Evolutionary conservation across 2,888 invertebrate species (phyloP), one percentile per base, ranked within the genome.

Genomic region (Eupithecia subfuscata): DNA sequence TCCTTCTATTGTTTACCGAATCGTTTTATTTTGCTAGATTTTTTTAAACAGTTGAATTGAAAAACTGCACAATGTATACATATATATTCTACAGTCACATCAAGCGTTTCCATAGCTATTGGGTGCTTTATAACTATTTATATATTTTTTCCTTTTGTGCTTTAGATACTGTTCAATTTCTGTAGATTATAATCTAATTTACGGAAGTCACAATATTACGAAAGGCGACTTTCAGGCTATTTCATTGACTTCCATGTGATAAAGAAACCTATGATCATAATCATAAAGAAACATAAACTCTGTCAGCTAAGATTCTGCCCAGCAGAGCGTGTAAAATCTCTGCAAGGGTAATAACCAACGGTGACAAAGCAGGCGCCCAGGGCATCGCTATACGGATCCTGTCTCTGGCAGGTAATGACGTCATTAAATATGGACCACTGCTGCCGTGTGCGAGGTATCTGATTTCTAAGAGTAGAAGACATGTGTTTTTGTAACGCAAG

Each of bases 361-460:
- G 80, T 84, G 86, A 86, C 85, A 87, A 85, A 87, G 84, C 80
- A 81, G 73, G 75, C 76, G 86, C 89, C 85, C 77, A 80, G 82
- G 86, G 89, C 88, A 78, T 77, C 73, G 22, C 52, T 22, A 22
- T 86, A 85, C 84, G 89, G 82, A 86, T 88, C 87, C 88, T 88
- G 88, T 89, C 88, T 89, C 89, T 88, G 87, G 86, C 86, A 87
- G 90, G 89, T 94, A 94, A 94, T 93, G 94, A 93, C 90, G 91
- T 92, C 94, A 91, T 94, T 92, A 94, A 94, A 94, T 92, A 94
- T 94, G 91, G 89, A 94, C 83, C 82, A 70, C 71, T 71, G 18
- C 64, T 64, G 34, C 64, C 30, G 64, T 64, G 63, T 30, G 60
- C 69, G 69, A 43, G 69, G 25, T 71, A 71, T 71, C 68, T 43